Evolutionary conservation across 2,888 invertebrate genomes (phyloP).

Genomic region (Caenorhabditis macrosperma): DNA sequence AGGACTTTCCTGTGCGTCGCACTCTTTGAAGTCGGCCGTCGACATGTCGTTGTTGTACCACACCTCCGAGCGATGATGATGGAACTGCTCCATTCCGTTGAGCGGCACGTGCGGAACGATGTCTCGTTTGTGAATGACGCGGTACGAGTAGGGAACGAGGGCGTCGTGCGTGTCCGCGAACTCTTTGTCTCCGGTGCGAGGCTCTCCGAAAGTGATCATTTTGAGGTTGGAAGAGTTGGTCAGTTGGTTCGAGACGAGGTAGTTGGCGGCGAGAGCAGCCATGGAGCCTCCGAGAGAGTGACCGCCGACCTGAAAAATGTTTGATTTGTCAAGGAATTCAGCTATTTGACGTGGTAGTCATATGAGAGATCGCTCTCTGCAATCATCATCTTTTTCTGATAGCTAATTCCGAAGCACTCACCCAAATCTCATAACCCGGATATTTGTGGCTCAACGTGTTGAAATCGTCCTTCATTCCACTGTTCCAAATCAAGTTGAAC

Average conservation of each 20-base stretch:
- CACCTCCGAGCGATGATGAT: conserved; percentile 67
- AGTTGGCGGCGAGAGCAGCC: conserved; percentile 67
- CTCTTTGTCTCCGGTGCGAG: conserved; percentile 69
- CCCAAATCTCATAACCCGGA: conserved; percentile 63
- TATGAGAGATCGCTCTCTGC: not conserved
- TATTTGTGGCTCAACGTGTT: conserved; percentile 45
- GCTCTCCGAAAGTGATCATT: conserved; percentile 74
- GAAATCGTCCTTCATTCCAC: conserved; percentile 63
- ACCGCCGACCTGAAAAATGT: conserved; percentile 55
- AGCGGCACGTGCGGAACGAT: conserved; percentile 68
- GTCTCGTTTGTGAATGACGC: conserved; percentile 66
- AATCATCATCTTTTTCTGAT: too few species aligned
- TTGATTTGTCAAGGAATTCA: not conserved
- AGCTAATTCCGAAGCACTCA: too few species aligned
- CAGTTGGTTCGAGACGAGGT: conserved; percentile 54
- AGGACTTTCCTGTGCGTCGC: conserved; percentile 60
- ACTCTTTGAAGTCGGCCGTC: conserved; percentile 56
- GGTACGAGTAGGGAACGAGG: conserved; percentile 63
- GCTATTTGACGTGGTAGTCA: too few species aligned
- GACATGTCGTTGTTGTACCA: conserved; percentile 74
- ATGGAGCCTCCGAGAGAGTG: conserved; percentile 72
- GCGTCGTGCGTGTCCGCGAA: conserved; percentile 67
- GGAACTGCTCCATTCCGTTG: conserved; percentile 61
- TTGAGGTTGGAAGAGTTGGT: conserved; percentile 51
- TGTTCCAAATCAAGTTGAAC: conserved; percentile 63